A percentile compares a stretch with the other conserved stretches of the same genome.
Evolutionary conservation across 1,140 invertebrate genomes (phyloP).

Genomic region (Mactra quadrangularis): DNA sequence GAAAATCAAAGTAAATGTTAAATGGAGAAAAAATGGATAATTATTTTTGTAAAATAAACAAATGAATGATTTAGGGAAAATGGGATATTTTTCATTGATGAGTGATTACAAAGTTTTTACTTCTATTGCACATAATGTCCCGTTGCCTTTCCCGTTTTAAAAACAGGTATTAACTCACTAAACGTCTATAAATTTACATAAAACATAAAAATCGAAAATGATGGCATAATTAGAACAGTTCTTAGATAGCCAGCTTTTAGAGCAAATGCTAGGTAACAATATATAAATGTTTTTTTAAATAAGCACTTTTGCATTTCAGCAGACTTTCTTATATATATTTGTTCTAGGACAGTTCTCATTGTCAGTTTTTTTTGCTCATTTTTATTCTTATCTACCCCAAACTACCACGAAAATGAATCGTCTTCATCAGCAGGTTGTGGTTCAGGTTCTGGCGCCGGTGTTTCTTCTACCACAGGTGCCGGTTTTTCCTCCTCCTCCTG

Average conservation of each 20-base stretch:
- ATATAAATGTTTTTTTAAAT: too few species aligned
- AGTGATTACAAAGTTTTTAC: not conserved
- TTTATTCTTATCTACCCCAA: too few species aligned
- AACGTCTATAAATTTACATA: not conserved
- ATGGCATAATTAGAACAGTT: not conserved
- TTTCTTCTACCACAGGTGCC: not conserved
- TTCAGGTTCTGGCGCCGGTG: not conserved
- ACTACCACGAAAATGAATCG: too few species aligned
- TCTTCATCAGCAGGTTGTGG: too few species aligned
- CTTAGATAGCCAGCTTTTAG: not conserved
- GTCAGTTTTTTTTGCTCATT: too few species aligned
- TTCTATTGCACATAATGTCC: conserved; percentile 43
- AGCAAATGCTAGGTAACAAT: too few species aligned
- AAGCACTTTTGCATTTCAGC: too few species aligned
- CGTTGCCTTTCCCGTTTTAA: conserved; percentile 43
- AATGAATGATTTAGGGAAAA: too few species aligned
- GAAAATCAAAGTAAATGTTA: not conserved
- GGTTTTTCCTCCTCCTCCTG: conserved; percentile 28
- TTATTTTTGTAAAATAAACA: not conserved
- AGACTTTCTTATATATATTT: too few species aligned
- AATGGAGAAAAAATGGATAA: not conserved
- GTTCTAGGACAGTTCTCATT: too few species aligned
- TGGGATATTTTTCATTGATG: too few species aligned
- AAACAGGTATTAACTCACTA: conserved; percentile 80
- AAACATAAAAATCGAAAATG: too few species aligned